These are phyloP conservation scores for Melinaea marsaeus DNA, from an alignment of 2,888 invertebrate genomes.

Conservation along the genomic window DNA sequence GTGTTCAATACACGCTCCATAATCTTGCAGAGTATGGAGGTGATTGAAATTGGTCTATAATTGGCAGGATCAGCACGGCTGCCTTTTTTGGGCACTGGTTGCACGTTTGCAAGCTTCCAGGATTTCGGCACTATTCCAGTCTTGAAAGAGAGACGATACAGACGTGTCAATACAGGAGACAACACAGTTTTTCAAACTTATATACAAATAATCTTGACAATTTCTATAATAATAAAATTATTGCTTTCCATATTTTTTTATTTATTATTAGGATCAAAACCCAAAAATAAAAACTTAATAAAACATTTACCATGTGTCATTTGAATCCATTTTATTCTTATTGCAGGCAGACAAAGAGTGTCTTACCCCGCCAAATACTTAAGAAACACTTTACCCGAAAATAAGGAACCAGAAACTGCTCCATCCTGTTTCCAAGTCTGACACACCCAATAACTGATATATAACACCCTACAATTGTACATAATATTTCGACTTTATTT, in stretches of 20 bases:
- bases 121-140: too few relatives aligned
- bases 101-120: too few relatives aligned
- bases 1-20: too few relatives aligned
- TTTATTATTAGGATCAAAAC: not conserved
- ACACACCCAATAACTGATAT: slow-evolving; percentile 33
- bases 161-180: too few relatives aligned
- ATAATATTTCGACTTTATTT: slow-evolving; percentile 30
- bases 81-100: too few relatives aligned
- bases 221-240: too few relatives aligned
- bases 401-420: slow-evolving; percentile 9
- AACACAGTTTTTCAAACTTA: not conserved
- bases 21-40: too few relatives aligned
- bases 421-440: slow-evolving; percentile 28
- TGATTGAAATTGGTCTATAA: too few relatives aligned
- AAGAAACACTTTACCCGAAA: slow-evolving; percentile 8
- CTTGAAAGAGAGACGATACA: too few relatives aligned
- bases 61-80: too few relatives aligned
- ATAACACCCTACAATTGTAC: slow-evolving; percentile 14
- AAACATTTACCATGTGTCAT: not conserved
- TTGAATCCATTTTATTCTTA: not conserved
- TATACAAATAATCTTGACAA: too few relatives aligned
- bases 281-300: not conserved
- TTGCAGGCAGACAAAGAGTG: not conserved
- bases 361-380: not conserved
- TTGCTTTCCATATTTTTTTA: not conserved